A percentile compares a stretch with the other conserved stretches of the same genome.
These are phyloP conservation scores for Trichacis sp. DNA, from an alignment of 2,888 invertebrate species.

Conservation along the genomic window DNA sequence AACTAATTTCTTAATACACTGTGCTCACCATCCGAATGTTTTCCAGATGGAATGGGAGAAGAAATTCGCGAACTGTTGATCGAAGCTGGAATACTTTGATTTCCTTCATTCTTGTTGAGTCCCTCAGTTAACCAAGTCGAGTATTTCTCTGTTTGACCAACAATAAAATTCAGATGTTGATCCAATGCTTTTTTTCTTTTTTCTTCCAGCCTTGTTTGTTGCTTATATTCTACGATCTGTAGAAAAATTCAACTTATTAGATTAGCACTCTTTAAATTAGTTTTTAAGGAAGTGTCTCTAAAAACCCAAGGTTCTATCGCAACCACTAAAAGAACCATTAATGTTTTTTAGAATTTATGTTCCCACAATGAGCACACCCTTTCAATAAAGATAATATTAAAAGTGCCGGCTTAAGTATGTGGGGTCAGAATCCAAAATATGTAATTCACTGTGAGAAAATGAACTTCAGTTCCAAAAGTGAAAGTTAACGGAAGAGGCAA, in stretches of 20 bases:
- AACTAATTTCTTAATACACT: too few relatives aligned
- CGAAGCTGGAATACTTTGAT: constrained; percentile 65
- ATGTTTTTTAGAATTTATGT: constrained; percentile 56
- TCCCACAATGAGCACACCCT: constrained; percentile 69
- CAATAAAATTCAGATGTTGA: constrained; percentile 96
- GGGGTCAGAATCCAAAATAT: too few relatives aligned
- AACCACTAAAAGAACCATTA: constrained; percentile 26
- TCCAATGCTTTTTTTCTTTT: constrained; percentile 95
- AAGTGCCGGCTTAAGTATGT: constrained; percentile 68
- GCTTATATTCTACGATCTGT: constrained; percentile 92
- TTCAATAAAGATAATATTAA: constrained; percentile 52
- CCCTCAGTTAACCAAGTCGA: constrained; percentile 91
- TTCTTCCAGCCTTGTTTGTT: constrained; percentile 91
- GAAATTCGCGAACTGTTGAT: constrained; percentile 68
- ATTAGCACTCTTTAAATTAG: too few relatives aligned
- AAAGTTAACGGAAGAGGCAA: too few relatives aligned
- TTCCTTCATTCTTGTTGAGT: constrained; percentile 75
- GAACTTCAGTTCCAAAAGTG: too few relatives aligned
- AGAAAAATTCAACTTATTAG: too few relatives aligned
- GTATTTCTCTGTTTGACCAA: constrained; percentile 98
- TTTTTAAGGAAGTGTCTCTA: constrained; percentile 44
- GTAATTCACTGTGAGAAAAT: too few relatives aligned
- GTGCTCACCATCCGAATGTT: constrained; percentile 65
- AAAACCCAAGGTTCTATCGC: constrained; percentile 39
- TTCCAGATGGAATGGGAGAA: constrained; percentile 59